Evolutionary conservation across 2,797 vertebrate genomes (phyloP).

Genomic region (Malurus splendens): DNA sequence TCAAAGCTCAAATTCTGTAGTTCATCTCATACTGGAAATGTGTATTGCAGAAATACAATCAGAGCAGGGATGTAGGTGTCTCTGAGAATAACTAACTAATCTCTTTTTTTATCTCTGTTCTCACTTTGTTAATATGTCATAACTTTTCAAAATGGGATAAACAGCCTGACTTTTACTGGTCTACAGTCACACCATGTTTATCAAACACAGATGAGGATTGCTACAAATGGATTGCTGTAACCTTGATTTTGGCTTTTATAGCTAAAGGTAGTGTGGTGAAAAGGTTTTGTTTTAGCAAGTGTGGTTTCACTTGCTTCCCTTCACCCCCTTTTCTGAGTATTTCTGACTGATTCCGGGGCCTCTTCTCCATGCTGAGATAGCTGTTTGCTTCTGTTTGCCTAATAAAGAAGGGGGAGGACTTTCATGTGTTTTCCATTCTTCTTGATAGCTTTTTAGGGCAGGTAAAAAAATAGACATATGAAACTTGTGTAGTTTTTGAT

Average conservation of each 20-base stretch:
- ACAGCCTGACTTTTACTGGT: constrained; percentile 14
- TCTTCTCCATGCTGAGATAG: neutral
- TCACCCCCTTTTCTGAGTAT: neutral
- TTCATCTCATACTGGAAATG: neutral
- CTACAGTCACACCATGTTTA: neutral
- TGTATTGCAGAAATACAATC: neutral
- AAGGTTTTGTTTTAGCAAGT: neutral
- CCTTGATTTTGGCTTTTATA: neutral
- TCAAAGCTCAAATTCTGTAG: neutral
- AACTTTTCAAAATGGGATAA: constrained; percentile 11
- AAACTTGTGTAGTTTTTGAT: neutral
- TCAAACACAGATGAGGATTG: neutral
- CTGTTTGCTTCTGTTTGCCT: neutral
- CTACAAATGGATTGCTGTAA: constrained; percentile 3
- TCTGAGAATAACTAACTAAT: neutral
- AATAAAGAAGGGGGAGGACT: neutral
- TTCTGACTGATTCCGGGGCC: neutral
- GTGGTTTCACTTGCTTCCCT: neutral
- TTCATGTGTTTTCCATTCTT: neutral
- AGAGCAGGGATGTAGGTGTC: neutral
- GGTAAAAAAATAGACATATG: neutral
- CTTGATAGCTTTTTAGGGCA: neutral
- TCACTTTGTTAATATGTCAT: neutral
- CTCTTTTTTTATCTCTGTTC: neutral
- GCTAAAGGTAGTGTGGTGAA: neutral